Evolutionary conservation across 2,113 vertebrate genomes (phyloP).

Genomic region (Gnathonemus longibarbis): DNA sequence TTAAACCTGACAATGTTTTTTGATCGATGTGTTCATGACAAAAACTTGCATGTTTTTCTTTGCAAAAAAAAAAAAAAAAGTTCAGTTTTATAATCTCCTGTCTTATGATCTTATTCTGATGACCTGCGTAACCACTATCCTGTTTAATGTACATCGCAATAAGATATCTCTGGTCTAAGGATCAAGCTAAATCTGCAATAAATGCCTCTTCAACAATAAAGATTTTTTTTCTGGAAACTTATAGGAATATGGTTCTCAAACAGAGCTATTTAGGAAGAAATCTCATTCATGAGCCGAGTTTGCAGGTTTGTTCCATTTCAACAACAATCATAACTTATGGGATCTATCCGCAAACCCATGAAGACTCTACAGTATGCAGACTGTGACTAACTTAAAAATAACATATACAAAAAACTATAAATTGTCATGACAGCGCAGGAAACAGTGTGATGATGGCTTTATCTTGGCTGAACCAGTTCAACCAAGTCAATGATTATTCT

Average conservation of each 20-base stretch:
- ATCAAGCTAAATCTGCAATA: neutral
- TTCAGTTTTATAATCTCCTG: neutral
- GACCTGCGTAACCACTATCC: neutral
- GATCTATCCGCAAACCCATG: neutral
- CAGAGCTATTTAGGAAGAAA: neutral
- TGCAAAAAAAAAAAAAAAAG: neutral
- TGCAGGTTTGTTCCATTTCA: neutral
- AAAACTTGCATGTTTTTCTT: neutral
- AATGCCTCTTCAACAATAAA: neutral
- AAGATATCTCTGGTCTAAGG: neutral
- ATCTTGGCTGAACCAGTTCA: neutral
- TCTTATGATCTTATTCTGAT: neutral
- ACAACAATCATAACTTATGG: neutral
- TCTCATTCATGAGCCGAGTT: neutral
- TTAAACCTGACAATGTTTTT: neutral
- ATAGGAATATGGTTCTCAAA: neutral
- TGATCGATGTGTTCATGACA: neutral
- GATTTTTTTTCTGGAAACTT: neutral
- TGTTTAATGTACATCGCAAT: neutral
- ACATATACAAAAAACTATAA: neutral
- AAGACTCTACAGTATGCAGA: neutral
- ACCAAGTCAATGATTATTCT: neutral
- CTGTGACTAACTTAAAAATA: neutral
- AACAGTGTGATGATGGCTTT: neutral
- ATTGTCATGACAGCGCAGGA: neutral